A percentile compares a stretch with the other conserved stretches of the same genome.
Conservation (phyloP, 2,888 invertebrate species). For the Hypolimnas misippus region DNA sequence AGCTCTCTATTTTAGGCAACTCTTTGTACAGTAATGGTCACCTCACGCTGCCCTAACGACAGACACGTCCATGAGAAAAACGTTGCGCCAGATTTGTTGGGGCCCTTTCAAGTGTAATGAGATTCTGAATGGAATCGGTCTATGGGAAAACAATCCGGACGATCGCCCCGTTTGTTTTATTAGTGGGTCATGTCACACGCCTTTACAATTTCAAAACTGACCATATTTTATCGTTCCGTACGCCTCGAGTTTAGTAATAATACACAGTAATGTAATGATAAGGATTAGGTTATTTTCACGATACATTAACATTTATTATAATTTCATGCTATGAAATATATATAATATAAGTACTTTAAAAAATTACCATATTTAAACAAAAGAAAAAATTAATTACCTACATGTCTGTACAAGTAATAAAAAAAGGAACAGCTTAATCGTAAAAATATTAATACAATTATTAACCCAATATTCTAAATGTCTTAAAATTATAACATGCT, state of each 20-base stretch:
- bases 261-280: background rate
- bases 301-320: background rate
- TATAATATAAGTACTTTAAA: background rate
- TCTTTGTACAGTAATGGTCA: conserved; percentile 84
- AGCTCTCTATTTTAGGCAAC: conserved; percentile 84
- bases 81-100: conserved; percentile 81
- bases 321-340: background rate
- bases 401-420: background rate
- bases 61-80: conserved; percentile 82
- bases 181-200: conserved; percentile 67
- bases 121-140: conserved; percentile 80
- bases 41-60: conserved; percentile 83
- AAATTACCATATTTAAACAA: background rate
- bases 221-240: conserved; percentile 15
- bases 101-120: conserved; percentile 78
- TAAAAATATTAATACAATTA: background rate
- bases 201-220: conserved; percentile 24
- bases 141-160: conserved; percentile 75
- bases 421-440: background rate
- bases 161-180: conserved; percentile 66
- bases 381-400: background rate
- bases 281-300: background rate
- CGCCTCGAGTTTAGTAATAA: background rate
- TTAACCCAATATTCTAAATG: background rate
- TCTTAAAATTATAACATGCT: conserved; percentile 24